Base-by-base conservation (phyloP, 2,113 vertebrate genomes). In the Pangasianodon gigas region DNA sequence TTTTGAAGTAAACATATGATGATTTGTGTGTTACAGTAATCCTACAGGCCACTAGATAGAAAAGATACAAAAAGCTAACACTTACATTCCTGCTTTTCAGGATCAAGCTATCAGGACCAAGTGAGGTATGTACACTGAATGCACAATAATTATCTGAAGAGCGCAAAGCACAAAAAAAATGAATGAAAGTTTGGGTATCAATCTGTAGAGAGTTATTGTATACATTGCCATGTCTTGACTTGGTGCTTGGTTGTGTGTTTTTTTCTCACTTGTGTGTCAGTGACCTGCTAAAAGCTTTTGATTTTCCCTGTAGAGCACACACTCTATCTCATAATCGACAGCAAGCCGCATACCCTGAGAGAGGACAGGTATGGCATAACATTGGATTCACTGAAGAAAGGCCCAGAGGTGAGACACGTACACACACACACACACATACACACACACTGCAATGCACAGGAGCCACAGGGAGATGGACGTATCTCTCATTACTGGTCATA, bases 31-130 rank as follows among this genome's bases (percentile, higher is more conserved):
- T n/a, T 69, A 14, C 11, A 18, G 1, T 32, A 46, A 75, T 75
- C 74, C 18, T 75, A 75, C 37, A 75, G 37, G 71, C 71, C 8
- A 46, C 74, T 46, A 24, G 5, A 79, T 29, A 71, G 4, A 52
- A 71, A 52, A 1, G 6, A 41, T 37, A 29, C 7, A 80, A 51
- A 80, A 85, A n/a, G 32, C 75, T 86, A 32, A 87, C 51, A 29
- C 2, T 87, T 90, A 6, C 71, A 84, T 69, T 29, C 7, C 71
- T 91, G 24, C 46, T 67, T 79, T 93, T 18, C 87, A 96, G 96
- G 95, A 88, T 24, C 87, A 32, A 93, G 51, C 80, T 95, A 95
- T 83, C 51, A 94, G 79, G 93, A 95, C 7, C 93, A 95, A 91
- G 91, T 94, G 88, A 95, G 89, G 94, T 96, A 94, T 91, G 92